Evolutionary conservation across 2,113 vertebrate species (phyloP).

Genomic region (Rhizomys pruinosus): DNA sequence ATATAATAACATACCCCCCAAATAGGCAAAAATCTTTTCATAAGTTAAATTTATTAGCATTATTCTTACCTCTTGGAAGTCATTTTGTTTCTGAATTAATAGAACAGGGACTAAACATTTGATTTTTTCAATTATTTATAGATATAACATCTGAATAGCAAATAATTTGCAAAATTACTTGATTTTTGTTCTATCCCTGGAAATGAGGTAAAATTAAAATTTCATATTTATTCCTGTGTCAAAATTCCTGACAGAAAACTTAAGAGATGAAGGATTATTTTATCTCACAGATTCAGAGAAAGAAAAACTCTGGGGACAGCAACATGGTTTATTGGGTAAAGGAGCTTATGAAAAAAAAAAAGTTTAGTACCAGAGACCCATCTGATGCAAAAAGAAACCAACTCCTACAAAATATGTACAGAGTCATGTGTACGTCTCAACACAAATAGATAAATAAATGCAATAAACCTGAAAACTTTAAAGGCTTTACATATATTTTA

Average conservation of each 20-base stretch:
- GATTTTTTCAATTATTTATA: neutral
- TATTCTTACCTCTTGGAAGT: no score
- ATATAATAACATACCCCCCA: no score
- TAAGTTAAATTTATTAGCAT: neutral
- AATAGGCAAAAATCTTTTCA: neutral
- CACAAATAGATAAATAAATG: neutral
- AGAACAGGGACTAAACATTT: neutral
- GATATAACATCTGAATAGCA: neutral
- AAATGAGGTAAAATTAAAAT: neutral
- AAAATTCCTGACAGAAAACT: neutral
- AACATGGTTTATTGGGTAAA: neutral
- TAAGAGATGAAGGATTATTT: no score
- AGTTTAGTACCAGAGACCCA: neutral
- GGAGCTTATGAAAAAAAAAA: neutral
- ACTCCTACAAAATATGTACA: neutral
- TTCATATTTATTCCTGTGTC: neutral
- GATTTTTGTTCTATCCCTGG: neutral
- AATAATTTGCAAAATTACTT: neutral
- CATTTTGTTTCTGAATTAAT: neutral
- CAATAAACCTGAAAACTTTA: neutral
- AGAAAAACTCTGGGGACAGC: neutral
- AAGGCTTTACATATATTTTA: slow-evolving; percentile 11
- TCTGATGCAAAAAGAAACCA: neutral
- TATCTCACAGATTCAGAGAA: neutral
- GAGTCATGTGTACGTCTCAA: no score